A percentile compares a stretch with the other conserved stretches of the same genome.
phyloP scores from a whole-genome alignment of 2,797 vertebrate species.

The Sitta carolinensis region DNA sequence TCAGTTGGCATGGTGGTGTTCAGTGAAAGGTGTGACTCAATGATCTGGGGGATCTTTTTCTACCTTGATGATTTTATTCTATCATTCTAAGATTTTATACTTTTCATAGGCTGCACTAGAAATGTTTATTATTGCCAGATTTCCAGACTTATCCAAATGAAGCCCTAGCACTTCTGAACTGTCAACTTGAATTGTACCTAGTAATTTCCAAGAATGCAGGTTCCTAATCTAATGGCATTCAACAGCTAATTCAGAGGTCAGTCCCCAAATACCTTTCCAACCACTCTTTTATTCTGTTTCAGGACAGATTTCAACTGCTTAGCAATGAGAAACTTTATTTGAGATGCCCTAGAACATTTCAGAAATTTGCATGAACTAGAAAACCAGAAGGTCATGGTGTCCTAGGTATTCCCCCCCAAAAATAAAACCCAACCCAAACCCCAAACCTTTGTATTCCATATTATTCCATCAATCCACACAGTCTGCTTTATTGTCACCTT shows the following conservation, averaged over 20 bases:
- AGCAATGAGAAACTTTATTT: not conserved
- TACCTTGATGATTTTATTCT: not conserved
- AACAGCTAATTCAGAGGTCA: not conserved
- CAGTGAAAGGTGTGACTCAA: not conserved
- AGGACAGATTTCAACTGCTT: not conserved
- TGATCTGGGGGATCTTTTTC: not conserved
- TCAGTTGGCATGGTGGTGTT: not conserved
- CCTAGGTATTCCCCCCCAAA: not conserved
- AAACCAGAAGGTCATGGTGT: not conserved
- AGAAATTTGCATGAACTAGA: not conserved
- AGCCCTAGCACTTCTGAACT: not conserved
- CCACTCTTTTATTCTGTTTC: not conserved
- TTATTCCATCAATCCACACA: not conserved
- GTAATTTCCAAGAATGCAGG: not conserved
- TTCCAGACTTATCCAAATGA: not conserved
- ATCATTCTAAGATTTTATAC: not conserved
- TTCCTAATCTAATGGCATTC: not conserved
- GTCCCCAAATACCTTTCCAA: not conserved
- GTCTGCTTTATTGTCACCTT: not conserved
- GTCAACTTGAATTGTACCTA: not conserved
- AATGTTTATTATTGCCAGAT: not conserved
- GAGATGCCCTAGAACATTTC: not conserved
- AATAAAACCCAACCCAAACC: not conserved
- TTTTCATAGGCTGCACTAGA: not conserved
- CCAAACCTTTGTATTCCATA: not conserved